phyloP scores from a whole-genome alignment of 2,113 vertebrate genomes.

The Rhinopomastus cyanomelas region DNA sequence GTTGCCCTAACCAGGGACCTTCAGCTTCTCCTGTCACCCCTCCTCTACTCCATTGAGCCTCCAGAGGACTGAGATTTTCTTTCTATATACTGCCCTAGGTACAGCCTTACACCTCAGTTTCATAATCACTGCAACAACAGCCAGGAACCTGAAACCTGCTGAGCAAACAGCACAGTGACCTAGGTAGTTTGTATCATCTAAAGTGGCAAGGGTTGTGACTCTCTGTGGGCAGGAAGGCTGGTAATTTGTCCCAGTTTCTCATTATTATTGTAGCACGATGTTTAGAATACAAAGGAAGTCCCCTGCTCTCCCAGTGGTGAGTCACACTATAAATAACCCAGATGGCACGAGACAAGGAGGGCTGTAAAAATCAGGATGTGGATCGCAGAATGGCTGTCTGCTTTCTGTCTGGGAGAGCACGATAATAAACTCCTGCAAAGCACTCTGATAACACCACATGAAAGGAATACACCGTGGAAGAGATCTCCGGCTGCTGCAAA shows the following conservation, averaged over 20 bases:
- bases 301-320: constrained; percentile 37
- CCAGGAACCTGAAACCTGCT: not conserved
- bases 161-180: not conserved
- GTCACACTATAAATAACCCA: constrained; percentile 56
- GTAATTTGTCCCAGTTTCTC: constrained; percentile 35
- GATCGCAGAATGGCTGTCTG: constrained; percentile 63
- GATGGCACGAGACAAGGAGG: constrained; percentile 49
- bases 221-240: constrained; percentile 29
- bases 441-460: constrained; percentile 54
- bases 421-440: constrained; percentile 39
- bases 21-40: not conserved
- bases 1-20: not conserved
- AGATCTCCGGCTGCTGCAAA: constrained; percentile 19
- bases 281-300: constrained; percentile 49
- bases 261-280: not conserved
- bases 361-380: constrained; percentile 62
- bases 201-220: not conserved
- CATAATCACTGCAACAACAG: not conserved
- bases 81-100: not conserved
- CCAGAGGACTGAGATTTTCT: not conserved
- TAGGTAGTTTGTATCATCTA: not conserved
- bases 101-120: not conserved
- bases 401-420: constrained; percentile 41
- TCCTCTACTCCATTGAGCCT: not conserved
- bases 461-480: constrained; percentile 26